Conservation (phyloP, 2,888 invertebrate species). For the Perizoma affinitatum region DNA sequence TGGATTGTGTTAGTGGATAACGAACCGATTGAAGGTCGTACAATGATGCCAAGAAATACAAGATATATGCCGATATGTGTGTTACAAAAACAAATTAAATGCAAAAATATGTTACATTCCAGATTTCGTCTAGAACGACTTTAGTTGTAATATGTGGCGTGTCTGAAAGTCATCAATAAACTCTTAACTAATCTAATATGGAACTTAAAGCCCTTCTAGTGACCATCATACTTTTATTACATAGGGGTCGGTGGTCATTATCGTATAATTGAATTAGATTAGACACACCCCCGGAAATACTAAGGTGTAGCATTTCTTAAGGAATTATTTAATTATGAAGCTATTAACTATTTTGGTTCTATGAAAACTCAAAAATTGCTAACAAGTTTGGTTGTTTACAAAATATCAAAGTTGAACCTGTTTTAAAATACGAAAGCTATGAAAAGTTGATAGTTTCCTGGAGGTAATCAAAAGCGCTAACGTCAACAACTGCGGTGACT, state of each 20-base stretch:
- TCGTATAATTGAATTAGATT: conserved; percentile 21
- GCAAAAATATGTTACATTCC: conserved; percentile 4
- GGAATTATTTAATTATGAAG: neutral
- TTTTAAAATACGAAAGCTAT: conserved; percentile 24
- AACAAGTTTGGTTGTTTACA: conserved; percentile 2
- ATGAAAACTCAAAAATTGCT: no score
- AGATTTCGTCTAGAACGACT: conserved; percentile 3
- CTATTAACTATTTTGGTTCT: no score
- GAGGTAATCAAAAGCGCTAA: conserved; percentile 49
- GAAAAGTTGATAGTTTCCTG: conserved; percentile 53
- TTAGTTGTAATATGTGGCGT: conserved; percentile 14
- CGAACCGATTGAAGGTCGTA: conserved; percentile 50
- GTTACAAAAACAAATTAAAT: conserved; percentile 18
- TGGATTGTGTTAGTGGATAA: conserved; percentile 51
- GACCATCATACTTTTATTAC: conserved; percentile 28
- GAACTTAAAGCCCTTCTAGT: conserved; percentile 12
- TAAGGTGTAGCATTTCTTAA: conserved; percentile 2
- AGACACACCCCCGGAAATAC: conserved; percentile 19
- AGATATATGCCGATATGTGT: conserved; percentile 34
- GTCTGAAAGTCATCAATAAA: conserved; percentile 19
- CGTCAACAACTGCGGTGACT: conserved; percentile 55
- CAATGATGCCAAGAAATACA: conserved; percentile 47
- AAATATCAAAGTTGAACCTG: conserved; percentile 11
- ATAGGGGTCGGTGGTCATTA: conserved; percentile 21
- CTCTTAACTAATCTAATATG: conserved; percentile 15